Evolutionary conservation across 2,797 vertebrate species (phyloP).

Genomic region (Sparidentex hasta): DNA sequence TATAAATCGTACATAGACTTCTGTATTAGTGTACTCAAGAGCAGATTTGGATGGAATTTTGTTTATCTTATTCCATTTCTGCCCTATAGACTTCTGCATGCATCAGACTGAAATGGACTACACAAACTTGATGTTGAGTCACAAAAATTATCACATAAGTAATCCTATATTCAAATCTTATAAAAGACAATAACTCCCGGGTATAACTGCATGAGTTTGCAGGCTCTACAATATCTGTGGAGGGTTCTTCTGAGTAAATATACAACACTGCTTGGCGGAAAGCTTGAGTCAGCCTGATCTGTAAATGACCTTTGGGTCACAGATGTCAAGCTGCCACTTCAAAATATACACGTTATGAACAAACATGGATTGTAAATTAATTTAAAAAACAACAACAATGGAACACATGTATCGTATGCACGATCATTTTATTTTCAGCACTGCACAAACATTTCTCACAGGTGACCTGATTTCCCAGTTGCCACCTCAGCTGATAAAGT

Average conservation of each 20-base stretch:
- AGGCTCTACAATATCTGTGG: constrained; percentile 18
- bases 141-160: constrained; percentile 27
- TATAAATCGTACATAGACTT: too few species aligned
- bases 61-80: too few species aligned
- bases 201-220: constrained; percentile 45
- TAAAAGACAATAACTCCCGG: constrained; percentile 40
- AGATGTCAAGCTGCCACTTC: constrained; percentile 30
- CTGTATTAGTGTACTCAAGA: too few species aligned
- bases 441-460: background rate
- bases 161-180: constrained; percentile 47
- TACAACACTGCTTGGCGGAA: constrained; percentile 17
- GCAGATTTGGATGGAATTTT: too few species aligned
- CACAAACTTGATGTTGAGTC: background rate
- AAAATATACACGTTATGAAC: background rate
- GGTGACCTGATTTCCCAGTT: constrained; percentile 11
- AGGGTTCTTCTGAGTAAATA: constrained; percentile 24
- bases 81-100: background rate
- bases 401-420: background rate
- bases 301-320: constrained; percentile 7
- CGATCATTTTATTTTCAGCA: background rate
- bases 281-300: constrained; percentile 21
- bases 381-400: background rate
- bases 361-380: background rate
- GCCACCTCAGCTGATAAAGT: background rate
- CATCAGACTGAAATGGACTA: background rate